Base-by-base conservation (phyloP, 2,113 vertebrate genomes). In the Thunnus maccoyii region DNA sequence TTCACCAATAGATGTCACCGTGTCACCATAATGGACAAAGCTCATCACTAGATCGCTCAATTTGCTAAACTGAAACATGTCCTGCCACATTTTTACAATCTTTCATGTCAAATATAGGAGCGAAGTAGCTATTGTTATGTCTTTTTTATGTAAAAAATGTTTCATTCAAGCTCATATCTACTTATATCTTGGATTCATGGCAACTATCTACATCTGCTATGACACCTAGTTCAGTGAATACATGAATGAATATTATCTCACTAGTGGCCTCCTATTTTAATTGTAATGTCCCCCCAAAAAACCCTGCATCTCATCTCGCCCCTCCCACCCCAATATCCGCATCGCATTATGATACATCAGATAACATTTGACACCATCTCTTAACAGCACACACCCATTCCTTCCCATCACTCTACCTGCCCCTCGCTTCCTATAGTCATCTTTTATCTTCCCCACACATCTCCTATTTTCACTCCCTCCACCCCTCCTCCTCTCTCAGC, bases 301-400 rank as follows among this genome's bases (percentile, higher is more conserved):
- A 68, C 50, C 66, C 20, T 32, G 13, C 5, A 63, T 76, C 36
- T 74, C 78, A 3, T 71, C 20, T 46, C 9, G 54, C 6, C 52
- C 55, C 63, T 77, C 83, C 71, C 76, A 81, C 55, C 80, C 25
- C n/a, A 89, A 91, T 92, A 89, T 93, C 92, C 91, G 65, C 70
- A 86, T 82, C 58, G 73, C 90, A 85, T 88, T 87, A 85, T 86
- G 70, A 85, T 80, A 72, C 65, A 89, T 84, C 76, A 90, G 91
- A 93, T 92, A 82, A 72, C n/a, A 0, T 20, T 36, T 46, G 80
- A 90, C 88, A 83, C 0, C 65, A 86, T 89, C 88, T 86, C 30
- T 72, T 78, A 87, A 41, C 71, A 22, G 52, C 56, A 50, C 47
- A 64, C 20, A 20, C 36, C 46, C 58, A 13, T 44, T 74, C 64